Evolutionary conservation across 2,113 vertebrate species (phyloP).

Genomic region (Corythoichthys intestinalis): DNA sequence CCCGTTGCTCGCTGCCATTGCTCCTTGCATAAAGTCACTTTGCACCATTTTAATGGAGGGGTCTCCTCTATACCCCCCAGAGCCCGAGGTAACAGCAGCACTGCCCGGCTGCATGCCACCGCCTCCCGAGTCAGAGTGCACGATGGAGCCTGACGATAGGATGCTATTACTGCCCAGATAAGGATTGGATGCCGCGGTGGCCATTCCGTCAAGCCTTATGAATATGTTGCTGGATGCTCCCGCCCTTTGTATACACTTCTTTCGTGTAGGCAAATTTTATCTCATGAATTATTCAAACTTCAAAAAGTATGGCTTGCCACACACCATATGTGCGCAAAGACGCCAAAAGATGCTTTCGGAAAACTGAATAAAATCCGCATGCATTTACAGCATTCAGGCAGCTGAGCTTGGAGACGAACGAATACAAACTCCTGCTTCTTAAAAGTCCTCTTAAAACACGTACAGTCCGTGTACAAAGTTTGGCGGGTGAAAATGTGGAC

Average conservation of each 20-base stretch:
- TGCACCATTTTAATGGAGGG: constrained; percentile 92
- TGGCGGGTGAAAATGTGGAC: constrained; percentile 27
- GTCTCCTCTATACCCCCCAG: constrained; percentile 87
- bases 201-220: constrained; percentile 82
- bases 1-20: constrained; percentile 93
- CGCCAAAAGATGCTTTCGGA: constrained; percentile 23
- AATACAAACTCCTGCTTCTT: constrained; percentile 55
- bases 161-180: constrained; percentile 88
- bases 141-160: constrained; percentile 86
- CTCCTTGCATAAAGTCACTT: constrained; percentile 95
- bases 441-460: constrained; percentile 64
- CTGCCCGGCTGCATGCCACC: constrained; percentile 86
- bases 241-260: constrained; percentile 71
- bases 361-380: constrained; percentile 56
- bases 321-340: constrained; percentile 57
- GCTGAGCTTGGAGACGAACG: constrained; percentile 23
- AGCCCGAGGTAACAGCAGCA: constrained; percentile 83
- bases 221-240: constrained; percentile 70
- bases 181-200: constrained; percentile 93
- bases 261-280: constrained; percentile 72
- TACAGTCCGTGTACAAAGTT: constrained; percentile 62
- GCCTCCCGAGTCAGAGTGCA: constrained; percentile 86
- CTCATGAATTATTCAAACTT: constrained; percentile 82
- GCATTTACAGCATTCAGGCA: constrained; percentile 59
- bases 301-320: constrained; percentile 62